Evolutionary conservation across 2,888 invertebrate genomes (phyloP).

Genomic region (Phania funesta): DNA sequence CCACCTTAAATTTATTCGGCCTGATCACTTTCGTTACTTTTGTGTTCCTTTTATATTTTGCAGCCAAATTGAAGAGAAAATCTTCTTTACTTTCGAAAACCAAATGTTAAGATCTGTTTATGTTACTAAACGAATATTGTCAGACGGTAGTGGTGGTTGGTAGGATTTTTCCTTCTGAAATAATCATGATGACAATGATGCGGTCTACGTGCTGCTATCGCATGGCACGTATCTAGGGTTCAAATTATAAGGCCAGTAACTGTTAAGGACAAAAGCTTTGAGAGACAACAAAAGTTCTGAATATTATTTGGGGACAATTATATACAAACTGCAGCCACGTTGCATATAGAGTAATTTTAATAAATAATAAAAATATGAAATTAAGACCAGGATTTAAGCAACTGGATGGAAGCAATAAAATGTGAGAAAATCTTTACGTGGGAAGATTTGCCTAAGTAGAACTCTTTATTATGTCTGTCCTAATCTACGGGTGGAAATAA

Average conservation of each 20-base stretch:
- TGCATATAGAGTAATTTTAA: conserved; percentile 33
- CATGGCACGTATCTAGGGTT: conserved; percentile 57
- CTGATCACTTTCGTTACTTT: conserved; percentile 11
- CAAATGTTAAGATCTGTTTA: neutral
- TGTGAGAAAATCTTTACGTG: neutral
- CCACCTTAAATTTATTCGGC: neutral
- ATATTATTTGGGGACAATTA: conserved; percentile 54
- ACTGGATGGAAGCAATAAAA: neutral
- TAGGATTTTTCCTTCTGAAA: neutral
- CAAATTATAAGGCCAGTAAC: conserved; percentile 10
- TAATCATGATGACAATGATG: conserved; percentile 50
- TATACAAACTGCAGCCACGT: conserved; percentile 33
- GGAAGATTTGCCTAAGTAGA: too few relatives aligned
- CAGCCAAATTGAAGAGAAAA: neutral
- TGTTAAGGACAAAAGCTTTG: conserved; percentile 27
- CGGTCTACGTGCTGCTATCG: conserved; percentile 55
- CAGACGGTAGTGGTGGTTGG: too few relatives aligned
- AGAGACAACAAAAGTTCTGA: conserved; percentile 9
- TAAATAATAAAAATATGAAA: conserved; percentile 14
- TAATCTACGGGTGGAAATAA: too few relatives aligned
- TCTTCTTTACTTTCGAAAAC: neutral
- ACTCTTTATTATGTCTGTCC: too few relatives aligned
- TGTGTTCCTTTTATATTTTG: neutral
- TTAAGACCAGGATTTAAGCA: too few relatives aligned
- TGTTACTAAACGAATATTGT: neutral